Evolutionary conservation across 2,888 invertebrate genomes (phyloP), one percentile per base, ranked within the genome.

Genomic region (Acronicta aceris): DNA sequence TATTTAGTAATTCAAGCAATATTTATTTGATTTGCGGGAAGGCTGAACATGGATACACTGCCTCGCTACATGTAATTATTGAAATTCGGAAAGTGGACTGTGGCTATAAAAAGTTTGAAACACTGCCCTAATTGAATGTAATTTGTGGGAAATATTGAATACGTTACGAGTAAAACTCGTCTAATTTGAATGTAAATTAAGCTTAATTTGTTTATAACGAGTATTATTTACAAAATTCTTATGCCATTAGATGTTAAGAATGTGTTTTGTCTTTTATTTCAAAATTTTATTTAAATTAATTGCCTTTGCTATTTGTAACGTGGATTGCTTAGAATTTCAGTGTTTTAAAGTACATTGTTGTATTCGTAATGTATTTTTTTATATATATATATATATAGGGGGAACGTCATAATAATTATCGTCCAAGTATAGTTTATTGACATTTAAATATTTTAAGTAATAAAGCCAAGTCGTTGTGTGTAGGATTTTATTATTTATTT

Each of bases 201-300:
- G 43, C n/a, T 45, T 47, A 47, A 54, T 63, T 65, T 42, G 47
- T 52, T 66, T 59, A 60, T 3, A 21, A 21, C 51, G 25, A 52
- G 36, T 42, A 60, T 78, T 63, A 56, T n/a, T 74, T 72, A 51
- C 60, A 61, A 59, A 25, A 13, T 68, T 75, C 59, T 65, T 58
- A 70, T 66, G 74, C 68, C 79, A 78, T 69, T 78, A 78, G 78
- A 45, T 48, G 47, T 51, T 68, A 73, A 71, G 62, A 48, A 56
- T 58, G 51, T 76, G 74, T 59, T 21, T 21, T 21, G 2, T 21
- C 4, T 56, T 57, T 51, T 7, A 16, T 55, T 73, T 58, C 6
- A 50, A 63, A 57, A 59, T 71, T 57, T 45, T 2, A 9, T 61
- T 53, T 73, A n/a, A 62, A 57, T 45, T 45, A 15, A 40, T 50